A percentile compares a stretch with the other conserved stretches of the same genome.
These are phyloP conservation scores for Sylvilagus floridanus DNA, from an alignment of 2,797 vertebrate species.

Conservation along the genomic window DNA sequence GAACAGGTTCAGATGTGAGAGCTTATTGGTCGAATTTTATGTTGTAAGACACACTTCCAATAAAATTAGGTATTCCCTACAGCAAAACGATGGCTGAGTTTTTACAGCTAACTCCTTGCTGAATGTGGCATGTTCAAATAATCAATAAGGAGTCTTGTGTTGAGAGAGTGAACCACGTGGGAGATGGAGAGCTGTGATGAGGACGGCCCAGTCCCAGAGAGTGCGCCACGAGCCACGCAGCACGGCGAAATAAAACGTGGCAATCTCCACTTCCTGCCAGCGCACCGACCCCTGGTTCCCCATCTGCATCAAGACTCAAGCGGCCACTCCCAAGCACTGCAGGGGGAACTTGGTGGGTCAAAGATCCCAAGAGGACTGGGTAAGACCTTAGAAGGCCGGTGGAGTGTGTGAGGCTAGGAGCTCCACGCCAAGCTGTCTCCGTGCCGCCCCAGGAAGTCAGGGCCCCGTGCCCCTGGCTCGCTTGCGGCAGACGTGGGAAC, in stretches of 20 bases:
- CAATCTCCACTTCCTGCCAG: constrained; percentile 13
- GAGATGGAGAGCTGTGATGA: not conserved
- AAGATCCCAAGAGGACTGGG: not conserved
- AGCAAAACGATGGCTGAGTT: not conserved
- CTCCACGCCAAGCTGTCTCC: accelerated
- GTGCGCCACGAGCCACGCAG: accelerated
- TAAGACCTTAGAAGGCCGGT: not conserved
- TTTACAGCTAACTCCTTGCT: not conserved
- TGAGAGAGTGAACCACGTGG: not conserved
- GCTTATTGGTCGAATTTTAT: not conserved
- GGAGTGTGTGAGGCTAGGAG: not conserved
- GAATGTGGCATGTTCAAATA: not conserved
- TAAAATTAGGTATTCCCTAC: not conserved
- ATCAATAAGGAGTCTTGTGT: not conserved
- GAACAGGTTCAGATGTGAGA: not conserved
- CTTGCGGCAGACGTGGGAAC: accelerated
- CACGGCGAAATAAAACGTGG: not conserved
- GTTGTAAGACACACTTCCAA: not conserved
- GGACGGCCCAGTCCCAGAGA: not conserved
- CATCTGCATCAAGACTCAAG: constrained; percentile 34
- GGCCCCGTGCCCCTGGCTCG: accelerated
- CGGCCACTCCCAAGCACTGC: not conserved
- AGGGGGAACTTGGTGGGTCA: constrained; percentile 36
- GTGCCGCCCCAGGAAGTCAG: not conserved
- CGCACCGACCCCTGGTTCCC: constrained; percentile 55